Percentiles rank a stretch among this genome's conserved stretches.
phyloP scores from a whole-genome alignment of 2,888 invertebrate genomes.

The Archaeoteleia sp. region DNA sequence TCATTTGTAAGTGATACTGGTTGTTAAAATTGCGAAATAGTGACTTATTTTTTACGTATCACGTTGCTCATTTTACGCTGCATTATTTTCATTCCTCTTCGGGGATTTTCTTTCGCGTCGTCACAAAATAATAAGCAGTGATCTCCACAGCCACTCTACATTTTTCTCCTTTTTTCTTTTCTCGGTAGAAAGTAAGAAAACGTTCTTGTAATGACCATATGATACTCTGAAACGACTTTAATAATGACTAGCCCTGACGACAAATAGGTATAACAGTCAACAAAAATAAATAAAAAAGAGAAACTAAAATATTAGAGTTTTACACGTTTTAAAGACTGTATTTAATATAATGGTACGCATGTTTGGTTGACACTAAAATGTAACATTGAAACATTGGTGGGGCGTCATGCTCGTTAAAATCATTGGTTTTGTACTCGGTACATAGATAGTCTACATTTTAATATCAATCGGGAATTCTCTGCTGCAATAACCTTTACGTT shows the following conservation, averaged over 20 bases:
- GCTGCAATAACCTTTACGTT: too few relatives aligned
- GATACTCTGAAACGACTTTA: constrained; percentile 15
- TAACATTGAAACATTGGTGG: too few relatives aligned
- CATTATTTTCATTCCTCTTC: constrained; percentile 36
- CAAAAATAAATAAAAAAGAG: neutral
- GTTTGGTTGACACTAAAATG: too few relatives aligned
- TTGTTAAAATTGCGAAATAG: constrained; percentile 12
- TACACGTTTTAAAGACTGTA: too few relatives aligned
- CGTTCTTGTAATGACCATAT: constrained; percentile 20
- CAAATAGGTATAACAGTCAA: neutral
- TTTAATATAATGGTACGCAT: too few relatives aligned
- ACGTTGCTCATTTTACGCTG: constrained; percentile 25
- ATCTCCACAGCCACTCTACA: constrained; percentile 14
- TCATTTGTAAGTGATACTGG: constrained; percentile 19
- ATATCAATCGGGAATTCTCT: too few relatives aligned
- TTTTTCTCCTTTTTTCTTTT: constrained; percentile 7
- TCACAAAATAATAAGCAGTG: constrained; percentile 36
- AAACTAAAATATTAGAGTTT: neutral
- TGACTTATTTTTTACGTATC: constrained; percentile 17
- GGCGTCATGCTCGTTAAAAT: too few relatives aligned
- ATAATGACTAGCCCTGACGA: constrained; percentile 8
- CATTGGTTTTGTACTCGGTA: too few relatives aligned
- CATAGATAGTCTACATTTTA: too few relatives aligned
- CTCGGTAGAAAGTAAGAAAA: constrained; percentile 13
- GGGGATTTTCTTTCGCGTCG: constrained; percentile 28